Conservation (phyloP, 2,113 vertebrate genomes). For the Parus major region DNA sequence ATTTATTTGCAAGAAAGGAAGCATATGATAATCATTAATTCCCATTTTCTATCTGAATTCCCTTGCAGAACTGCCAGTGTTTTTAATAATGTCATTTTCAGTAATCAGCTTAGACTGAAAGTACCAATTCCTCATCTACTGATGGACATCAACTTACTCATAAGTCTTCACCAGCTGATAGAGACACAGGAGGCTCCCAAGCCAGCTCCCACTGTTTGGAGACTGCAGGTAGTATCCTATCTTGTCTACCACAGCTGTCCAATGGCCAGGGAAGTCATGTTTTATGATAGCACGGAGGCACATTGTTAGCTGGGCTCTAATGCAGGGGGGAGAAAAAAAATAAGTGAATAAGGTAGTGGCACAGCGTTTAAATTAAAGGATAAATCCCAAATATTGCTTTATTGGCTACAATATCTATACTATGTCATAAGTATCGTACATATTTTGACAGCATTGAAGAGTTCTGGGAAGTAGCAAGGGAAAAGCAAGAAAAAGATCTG, state of each 20-base stretch:
- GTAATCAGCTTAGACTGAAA: not conserved
- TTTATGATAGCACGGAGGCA: slow-evolving; percentile 94
- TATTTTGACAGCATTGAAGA: not conserved
- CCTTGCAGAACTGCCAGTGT: not conserved
- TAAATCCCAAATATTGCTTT: not conserved
- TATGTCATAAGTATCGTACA: not conserved
- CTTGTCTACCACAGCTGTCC: slow-evolving; percentile 93
- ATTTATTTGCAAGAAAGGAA: slow-evolving; percentile 4
- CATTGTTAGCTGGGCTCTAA: slow-evolving; percentile 91
- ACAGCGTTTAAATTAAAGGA: not conserved
- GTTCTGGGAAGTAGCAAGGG: not conserved
- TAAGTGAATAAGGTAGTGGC: not conserved
- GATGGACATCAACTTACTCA: slow-evolving; percentile 83
- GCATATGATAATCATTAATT: not conserved
- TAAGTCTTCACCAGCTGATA: slow-evolving; percentile 98
- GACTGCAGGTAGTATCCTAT: slow-evolving; percentile 89
- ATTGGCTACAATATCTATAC: not conserved
- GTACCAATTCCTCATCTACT: not conserved
- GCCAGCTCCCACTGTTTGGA: slow-evolving; percentile 92
- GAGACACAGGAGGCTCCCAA: slow-evolving; percentile 91
- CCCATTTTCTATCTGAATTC: not conserved
- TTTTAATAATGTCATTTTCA: not conserved
- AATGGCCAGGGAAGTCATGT: slow-evolving; percentile 94
- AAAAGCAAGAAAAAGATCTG: not conserved
- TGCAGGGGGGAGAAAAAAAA: not conserved